These are phyloP conservation scores for Xestobium rufovillosum DNA, from an alignment of 2,888 invertebrate genomes.

Conservation along the genomic window DNA sequence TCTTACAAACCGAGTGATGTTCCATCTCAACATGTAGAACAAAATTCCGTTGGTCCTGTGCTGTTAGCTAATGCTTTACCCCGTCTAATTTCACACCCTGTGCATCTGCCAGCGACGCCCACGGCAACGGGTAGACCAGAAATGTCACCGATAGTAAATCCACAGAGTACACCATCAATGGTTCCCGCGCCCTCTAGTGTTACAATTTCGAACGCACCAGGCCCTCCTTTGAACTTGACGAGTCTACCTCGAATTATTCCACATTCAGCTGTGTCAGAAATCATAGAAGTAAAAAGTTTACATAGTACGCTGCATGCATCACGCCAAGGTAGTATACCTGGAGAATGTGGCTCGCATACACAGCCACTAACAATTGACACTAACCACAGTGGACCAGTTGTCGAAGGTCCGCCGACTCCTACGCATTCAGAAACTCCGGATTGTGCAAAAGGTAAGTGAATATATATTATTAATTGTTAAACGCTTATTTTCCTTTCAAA, in stretches of 20 bases:
- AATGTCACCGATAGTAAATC: conserved; percentile 30
- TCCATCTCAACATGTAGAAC: conserved; percentile 31
- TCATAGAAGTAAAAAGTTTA: conserved; percentile 31
- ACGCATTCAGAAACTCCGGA: conserved; percentile 67
- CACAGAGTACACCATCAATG: conserved; percentile 32
- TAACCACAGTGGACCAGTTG: conserved; percentile 36
- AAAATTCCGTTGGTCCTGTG: conserved; percentile 47
- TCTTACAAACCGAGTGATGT: conserved; percentile 46
- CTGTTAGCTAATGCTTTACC: conserved; percentile 61
- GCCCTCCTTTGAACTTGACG: conserved; percentile 43
- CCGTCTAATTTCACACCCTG: conserved; percentile 52
- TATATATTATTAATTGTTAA: too few relatives aligned
- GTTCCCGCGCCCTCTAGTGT: conserved; percentile 41
- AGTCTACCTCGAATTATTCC: conserved; percentile 47
- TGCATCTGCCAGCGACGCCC: conserved; percentile 35
- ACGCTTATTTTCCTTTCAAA: too few relatives aligned
- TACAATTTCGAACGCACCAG: conserved; percentile 42
- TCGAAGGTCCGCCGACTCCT: conserved; percentile 67
- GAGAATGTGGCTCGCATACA: conserved; percentile 34
- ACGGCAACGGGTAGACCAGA: conserved; percentile 33
- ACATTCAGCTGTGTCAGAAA: conserved; percentile 38
- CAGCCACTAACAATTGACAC: conserved; percentile 50
- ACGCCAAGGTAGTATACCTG: conserved; percentile 23
- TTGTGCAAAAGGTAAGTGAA: conserved; percentile 54
- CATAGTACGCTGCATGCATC: conserved; percentile 25